Conservation (phyloP, 2,797 vertebrate species). For the Silurus lanzhouensis region DNA sequence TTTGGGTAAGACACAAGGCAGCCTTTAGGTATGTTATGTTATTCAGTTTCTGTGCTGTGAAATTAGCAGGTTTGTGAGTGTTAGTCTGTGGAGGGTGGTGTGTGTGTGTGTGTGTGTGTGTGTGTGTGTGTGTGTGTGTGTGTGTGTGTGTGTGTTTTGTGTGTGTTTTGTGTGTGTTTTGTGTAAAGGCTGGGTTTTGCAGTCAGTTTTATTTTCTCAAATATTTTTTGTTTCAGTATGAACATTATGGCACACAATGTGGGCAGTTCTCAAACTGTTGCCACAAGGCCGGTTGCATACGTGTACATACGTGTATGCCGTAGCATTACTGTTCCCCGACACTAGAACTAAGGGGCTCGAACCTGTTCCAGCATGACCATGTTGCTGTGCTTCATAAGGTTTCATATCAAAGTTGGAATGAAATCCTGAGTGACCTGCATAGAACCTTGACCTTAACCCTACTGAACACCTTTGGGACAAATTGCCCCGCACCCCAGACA, state of each 20-base stretch:
- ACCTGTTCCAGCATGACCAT: neutral
- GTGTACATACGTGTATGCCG: neutral
- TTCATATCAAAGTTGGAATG: no score
- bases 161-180: neutral
- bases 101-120: neutral
- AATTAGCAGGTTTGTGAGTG: neutral
- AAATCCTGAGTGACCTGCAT: neutral
- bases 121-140: neutral
- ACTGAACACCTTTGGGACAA: neutral
- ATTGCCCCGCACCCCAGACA: neutral
- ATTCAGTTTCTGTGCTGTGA: constrained; percentile 23
- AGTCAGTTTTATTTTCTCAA: neutral
- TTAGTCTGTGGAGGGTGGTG: neutral
- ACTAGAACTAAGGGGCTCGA: neutral
- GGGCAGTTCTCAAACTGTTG: neutral
- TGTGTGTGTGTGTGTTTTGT: neutral
- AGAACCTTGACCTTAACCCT: neutral
- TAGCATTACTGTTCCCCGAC: neutral
- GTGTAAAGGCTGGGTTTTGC: neutral
- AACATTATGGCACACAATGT: neutral
- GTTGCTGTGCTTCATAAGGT: neutral
- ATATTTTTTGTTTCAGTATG: neutral
- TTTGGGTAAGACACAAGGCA: constrained; percentile 40
- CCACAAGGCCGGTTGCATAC: neutral
- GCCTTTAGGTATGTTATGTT: constrained; percentile 55